A percentile compares a stretch with the other conserved stretches of the same genome.
These are phyloP conservation scores for Engraulis encrasicolus DNA, from an alignment of 2,113 vertebrate genomes.

Conservation along the genomic window DNA sequence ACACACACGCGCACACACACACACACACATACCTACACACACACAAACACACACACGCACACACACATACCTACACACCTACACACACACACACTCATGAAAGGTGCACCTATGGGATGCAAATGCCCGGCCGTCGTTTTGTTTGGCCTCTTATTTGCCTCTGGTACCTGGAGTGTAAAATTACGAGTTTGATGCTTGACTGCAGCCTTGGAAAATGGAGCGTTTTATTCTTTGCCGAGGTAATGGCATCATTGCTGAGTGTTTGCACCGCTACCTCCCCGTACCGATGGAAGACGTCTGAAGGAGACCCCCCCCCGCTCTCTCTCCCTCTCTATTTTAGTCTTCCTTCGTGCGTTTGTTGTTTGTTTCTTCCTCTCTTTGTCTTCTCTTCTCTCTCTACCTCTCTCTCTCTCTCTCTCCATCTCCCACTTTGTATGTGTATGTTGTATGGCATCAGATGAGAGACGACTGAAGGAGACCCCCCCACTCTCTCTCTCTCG, in stretches of 20 bases:
- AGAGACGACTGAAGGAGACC: too few relatives aligned
- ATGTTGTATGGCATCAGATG: too few relatives aligned
- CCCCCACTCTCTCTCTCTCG: too few relatives aligned
- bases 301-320: too few relatives aligned
- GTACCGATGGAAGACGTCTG: background rate
- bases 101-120: background rate
- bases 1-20: background rate
- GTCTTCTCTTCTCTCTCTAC: background rate
- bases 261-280: background rate
- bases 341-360: too few relatives aligned
- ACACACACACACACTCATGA: background rate
- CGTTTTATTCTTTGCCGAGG: background rate
- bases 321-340: too few relatives aligned
- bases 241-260: constrained; percentile 4
- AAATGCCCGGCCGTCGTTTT: background rate
- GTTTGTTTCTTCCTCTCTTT: too few relatives aligned
- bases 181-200: background rate
- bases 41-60: background rate
- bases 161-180: constrained; percentile 1
- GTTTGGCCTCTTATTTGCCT: background rate
- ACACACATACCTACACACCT: too few relatives aligned
- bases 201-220: background rate
- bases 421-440: too few relatives aligned
- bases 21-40: too few relatives aligned
- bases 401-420: background rate